Conservation (phyloP, 2,113 vertebrate species). For the Cyanistes caeruleus region DNA sequence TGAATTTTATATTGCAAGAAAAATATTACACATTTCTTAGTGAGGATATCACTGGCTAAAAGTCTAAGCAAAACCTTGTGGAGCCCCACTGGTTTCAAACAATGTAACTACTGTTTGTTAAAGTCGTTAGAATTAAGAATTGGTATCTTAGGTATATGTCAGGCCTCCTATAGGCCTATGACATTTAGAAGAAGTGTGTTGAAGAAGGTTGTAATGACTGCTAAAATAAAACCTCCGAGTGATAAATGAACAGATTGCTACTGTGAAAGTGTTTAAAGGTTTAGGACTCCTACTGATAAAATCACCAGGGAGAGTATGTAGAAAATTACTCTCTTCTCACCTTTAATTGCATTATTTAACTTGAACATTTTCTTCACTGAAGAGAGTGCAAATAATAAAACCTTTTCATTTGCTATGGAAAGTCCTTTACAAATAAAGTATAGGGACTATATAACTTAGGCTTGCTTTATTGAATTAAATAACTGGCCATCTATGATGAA, state of each 20-base stretch:
- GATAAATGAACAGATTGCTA: conserved; percentile 43
- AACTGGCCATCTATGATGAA: background rate
- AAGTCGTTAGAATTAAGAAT: background rate
- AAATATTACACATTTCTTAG: background rate
- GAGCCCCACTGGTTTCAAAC: background rate
- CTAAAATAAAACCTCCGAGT: conserved; percentile 26
- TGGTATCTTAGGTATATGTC: background rate
- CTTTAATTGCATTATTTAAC: conserved; percentile 72
- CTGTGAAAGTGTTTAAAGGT: conserved; percentile 49
- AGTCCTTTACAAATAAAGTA: conserved; percentile 56
- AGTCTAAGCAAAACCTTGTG: background rate
- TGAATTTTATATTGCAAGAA: background rate
- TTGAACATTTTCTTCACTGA: conserved; percentile 32
- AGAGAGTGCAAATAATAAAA: conserved; percentile 51
- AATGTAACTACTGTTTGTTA: background rate
- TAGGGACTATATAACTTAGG: background rate
- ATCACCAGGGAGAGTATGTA: conserved; percentile 32
- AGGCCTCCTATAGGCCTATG: conserved; percentile 6
- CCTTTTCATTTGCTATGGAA: conserved; percentile 65
- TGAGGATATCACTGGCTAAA: background rate
- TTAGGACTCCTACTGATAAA: conserved; percentile 60
- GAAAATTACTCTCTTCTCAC: conserved; percentile 64
- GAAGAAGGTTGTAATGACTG: conserved; percentile 28
- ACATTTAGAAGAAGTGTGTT: conserved; percentile 23
- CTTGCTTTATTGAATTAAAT: conserved; percentile 46